Conservation (phyloP, 2,888 invertebrate genomes). For the Drosophila neoperkinsi region DNA sequence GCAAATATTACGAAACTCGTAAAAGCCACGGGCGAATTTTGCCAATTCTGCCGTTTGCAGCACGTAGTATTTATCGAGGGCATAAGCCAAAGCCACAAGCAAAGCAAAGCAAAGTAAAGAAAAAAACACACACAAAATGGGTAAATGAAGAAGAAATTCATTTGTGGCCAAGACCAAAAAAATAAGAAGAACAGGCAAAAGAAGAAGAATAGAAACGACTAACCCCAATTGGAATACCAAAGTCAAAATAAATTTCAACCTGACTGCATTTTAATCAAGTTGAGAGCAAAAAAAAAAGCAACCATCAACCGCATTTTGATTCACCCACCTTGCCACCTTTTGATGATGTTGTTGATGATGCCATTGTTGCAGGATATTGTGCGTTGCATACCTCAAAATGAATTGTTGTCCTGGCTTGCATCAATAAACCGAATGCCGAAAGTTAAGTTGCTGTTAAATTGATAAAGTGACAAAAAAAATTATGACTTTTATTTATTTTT, state of each 20-base stretch:
- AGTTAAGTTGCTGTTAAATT: constrained; percentile 58
- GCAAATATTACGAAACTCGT: constrained; percentile 68
- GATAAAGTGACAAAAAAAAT: constrained; percentile 38
- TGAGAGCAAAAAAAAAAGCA: constrained; percentile 42
- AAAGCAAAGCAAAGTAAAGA: constrained; percentile 14
- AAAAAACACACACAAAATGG: neutral
- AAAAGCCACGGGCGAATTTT: constrained; percentile 48
- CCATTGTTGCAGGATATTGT: neutral
- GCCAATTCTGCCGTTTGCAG: constrained; percentile 42
- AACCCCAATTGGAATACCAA: constrained; percentile 44
- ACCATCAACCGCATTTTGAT: constrained; percentile 34
- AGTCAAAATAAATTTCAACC: constrained; percentile 68
- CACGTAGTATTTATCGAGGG: constrained; percentile 67
- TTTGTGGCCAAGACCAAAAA: constrained; percentile 39
- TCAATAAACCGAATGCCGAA: constrained; percentile 17
- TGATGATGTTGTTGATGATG: constrained; percentile 5
- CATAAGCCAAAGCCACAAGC: constrained; percentile 32
- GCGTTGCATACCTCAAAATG: constrained; percentile 12
- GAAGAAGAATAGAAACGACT: neutral
- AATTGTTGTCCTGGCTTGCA: constrained; percentile 38
- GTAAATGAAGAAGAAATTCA: constrained; percentile 56
- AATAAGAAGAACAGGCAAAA: neutral
- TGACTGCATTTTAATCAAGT: constrained; percentile 82
- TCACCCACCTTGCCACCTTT: constrained; percentile 41
- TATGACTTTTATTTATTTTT: constrained; percentile 1